phyloP scores from a whole-genome alignment of 2,888 invertebrate genomes.

The Eurytoma californica region DNA sequence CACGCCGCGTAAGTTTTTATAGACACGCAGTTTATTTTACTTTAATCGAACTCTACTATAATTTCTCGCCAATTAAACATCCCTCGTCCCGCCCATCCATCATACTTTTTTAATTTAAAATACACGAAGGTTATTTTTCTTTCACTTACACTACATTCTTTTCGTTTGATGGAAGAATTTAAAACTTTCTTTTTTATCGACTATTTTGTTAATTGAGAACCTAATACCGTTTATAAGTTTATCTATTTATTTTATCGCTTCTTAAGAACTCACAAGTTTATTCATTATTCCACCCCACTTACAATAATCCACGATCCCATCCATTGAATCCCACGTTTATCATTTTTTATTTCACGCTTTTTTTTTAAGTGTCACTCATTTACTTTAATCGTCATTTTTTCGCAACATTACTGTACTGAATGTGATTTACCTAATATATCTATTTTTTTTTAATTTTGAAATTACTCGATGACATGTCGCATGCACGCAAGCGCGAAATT shows the following conservation, averaged over 20 bases:
- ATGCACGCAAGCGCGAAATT: slow-evolving; percentile 55
- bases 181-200: slow-evolving; percentile 31
- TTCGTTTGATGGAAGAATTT: slow-evolving; percentile 43
- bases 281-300: background rate
- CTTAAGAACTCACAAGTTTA: slow-evolving; percentile 42
- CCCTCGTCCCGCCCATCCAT: background rate
- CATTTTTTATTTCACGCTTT: slow-evolving; percentile 57
- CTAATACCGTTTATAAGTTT: slow-evolving; percentile 23
- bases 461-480: slow-evolving; percentile 53
- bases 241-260: slow-evolving; percentile 52
- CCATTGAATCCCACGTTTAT: slow-evolving; percentile 25
- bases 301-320: background rate
- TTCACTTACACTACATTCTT: slow-evolving; percentile 25
- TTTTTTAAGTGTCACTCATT: slow-evolving; percentile 57
- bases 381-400: slow-evolving; percentile 58
- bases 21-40: slow-evolving; percentile 40
- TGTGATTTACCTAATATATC: slow-evolving; percentile 51
- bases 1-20: slow-evolving; percentile 16
- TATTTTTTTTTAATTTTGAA: slow-evolving; percentile 35
- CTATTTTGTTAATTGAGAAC: slow-evolving; percentile 21
- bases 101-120: background rate
- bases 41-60: slow-evolving; percentile 20
- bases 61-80: slow-evolving; percentile 11
- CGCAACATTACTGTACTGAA: slow-evolving; percentile 49
- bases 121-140: background rate